Base-by-base conservation (phyloP, 2,113 vertebrate genomes). In the Passer domesticus region DNA sequence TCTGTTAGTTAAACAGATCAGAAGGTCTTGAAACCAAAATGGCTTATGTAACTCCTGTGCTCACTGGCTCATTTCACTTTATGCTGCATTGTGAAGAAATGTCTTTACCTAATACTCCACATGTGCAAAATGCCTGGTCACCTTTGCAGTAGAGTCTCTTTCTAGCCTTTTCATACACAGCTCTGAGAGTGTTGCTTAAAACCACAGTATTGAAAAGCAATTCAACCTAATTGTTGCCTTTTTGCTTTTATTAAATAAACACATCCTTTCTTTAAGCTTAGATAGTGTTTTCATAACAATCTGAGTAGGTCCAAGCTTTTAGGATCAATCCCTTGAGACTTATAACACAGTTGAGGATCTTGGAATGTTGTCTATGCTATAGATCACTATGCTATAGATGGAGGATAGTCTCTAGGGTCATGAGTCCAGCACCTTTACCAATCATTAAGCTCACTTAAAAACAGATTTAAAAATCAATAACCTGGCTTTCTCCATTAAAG, bases 401-500 rank as follows among this genome's bases (percentile, higher is more conserved):
- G 56, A 94, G 60, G 33, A 66, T 52, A 60, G 84, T 89, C 59
- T 89, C 76, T 75, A 69, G 67, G 52, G 82, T 52, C 55, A 59
- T 89, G 63, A 68, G 77, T 94, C 59, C 80, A 87, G 70, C 88
- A 95, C 80, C 67, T 97, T 81, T 87, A 84, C 75, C 58, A 78
- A 53, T 82, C 80, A 58, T 60, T 96, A 77, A 87, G 49, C 47
- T 96, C 44, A 63, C 69, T 95, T 95, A 44, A 91, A 90, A 91
- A 90, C 41, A 84, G 89, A 69, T 87, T 10, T 73, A 66, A 95
- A 95, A 91, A 96, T 96, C 91, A 91, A 69, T 96, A 95, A 53
- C 31, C 9, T 78, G 13, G 10, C 16, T 5, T 69, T 64, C 89
- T 90, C 67, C 49, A 66, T 83, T 95, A 83, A 90, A 94, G 44